Evolutionary conservation across 2,888 invertebrate species (phyloP).

Genomic region (Monopis laevigella): DNA sequence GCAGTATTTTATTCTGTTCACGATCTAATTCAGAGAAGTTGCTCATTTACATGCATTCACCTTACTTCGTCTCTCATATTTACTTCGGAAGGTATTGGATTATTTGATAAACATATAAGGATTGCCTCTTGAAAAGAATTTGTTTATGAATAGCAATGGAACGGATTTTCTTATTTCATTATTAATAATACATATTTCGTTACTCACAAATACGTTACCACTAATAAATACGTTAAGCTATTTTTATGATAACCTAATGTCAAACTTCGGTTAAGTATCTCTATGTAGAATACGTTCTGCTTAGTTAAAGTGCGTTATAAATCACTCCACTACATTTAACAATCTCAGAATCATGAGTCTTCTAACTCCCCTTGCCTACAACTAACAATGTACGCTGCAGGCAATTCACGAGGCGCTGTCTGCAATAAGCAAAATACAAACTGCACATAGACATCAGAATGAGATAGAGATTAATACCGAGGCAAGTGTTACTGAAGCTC

Average conservation of each 20-base stretch:
- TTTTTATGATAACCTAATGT: too few species aligned
- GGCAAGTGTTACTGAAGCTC: constrained; percentile 50
- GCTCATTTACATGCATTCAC: constrained; percentile 53
- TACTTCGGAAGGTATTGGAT: constrained; percentile 42
- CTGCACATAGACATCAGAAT: constrained; percentile 35
- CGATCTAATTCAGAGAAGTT: constrained; percentile 49
- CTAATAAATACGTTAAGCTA: background rate
- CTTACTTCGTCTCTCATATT: constrained; percentile 35
- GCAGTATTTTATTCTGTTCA: constrained; percentile 54
- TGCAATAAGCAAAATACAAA: constrained; percentile 32
- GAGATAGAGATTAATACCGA: constrained; percentile 53
- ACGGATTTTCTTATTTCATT: constrained; percentile 1
- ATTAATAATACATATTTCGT: constrained; percentile 14
- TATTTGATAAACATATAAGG: constrained; percentile 5
- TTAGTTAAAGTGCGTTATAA: background rate
- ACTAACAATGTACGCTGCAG: constrained; percentile 25
- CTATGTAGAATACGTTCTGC: background rate
- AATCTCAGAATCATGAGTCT: background rate
- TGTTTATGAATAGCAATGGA: background rate
- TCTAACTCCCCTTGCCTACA: background rate
- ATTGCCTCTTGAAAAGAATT: background rate
- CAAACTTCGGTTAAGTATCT: too few species aligned
- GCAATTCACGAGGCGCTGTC: constrained; percentile 20
- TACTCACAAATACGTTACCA: background rate
- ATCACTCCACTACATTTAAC: background rate